Conservation (phyloP, 2,797 vertebrate species). For the Sebastes itinus region DNA sequence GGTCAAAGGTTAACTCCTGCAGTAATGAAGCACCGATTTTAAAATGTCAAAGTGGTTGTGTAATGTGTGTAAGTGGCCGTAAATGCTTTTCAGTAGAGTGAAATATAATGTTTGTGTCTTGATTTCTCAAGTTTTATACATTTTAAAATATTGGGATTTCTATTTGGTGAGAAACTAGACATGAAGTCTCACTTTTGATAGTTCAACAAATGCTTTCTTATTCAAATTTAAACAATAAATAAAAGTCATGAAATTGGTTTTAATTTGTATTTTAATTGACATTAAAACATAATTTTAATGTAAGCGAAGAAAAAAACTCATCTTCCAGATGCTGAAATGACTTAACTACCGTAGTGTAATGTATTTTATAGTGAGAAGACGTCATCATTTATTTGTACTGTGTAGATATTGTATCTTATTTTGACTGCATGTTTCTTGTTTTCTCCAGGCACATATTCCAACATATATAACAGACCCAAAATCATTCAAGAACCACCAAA, state of each 20-base stretch:
- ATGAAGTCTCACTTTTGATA: not conserved
- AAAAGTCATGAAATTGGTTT: not conserved
- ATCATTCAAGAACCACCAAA: conserved; percentile 90
- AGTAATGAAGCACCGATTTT: not conserved
- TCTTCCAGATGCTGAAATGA: not conserved
- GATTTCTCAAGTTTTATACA: not conserved
- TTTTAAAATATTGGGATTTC: not conserved
- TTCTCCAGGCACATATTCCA: conserved; percentile 93
- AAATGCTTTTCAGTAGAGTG: not conserved
- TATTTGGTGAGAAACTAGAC: not conserved
- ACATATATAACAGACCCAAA: conserved; percentile 95
- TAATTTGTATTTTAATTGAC: not conserved
- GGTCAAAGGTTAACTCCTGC: not conserved
- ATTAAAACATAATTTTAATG: not conserved
- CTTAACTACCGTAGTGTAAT: not conserved
- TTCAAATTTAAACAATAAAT: not conserved
- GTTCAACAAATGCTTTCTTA: not conserved
- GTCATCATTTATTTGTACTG: not conserved
- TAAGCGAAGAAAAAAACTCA: no score
- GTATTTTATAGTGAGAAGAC: not conserved
- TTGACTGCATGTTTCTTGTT: not conserved
- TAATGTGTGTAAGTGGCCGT: not conserved
- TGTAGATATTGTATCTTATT: not conserved
- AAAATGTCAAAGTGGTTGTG: not conserved
- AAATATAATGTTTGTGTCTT: not conserved